A percentile compares a stretch with the other conserved stretches of the same genome.
phyloP scores from a whole-genome alignment of 2,797 vertebrate genomes.

The Gastrophryne carolinensis region DNA sequence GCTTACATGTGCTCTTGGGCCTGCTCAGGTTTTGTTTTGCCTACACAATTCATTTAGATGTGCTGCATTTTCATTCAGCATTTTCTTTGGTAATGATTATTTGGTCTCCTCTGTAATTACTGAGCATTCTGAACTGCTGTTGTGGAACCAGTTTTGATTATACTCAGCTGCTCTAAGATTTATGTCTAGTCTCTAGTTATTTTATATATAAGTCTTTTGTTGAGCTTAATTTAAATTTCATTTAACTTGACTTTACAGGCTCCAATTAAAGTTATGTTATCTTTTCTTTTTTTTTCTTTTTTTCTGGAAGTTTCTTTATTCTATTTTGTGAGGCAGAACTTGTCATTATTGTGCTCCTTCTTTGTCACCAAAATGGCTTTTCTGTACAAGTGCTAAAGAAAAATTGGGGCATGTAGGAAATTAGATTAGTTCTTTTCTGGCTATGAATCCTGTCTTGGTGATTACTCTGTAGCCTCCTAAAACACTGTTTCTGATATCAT shows the following conservation, averaged over 20 bases:
- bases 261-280: neutral
- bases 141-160: no score
- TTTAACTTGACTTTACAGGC: neutral
- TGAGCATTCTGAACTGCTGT: no score
- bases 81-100: no score
- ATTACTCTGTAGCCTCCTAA: conserved; percentile 49
- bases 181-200: neutral
- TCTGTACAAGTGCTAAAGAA: conserved; percentile 34
- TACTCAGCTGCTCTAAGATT: neutral
- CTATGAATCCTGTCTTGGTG: conserved; percentile 48
- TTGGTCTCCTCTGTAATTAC: no score
- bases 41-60: no score
- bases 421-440: conserved; percentile 46
- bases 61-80: no score
- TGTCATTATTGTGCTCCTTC: neutral
- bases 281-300: neutral
- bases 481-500: conserved; percentile 51
- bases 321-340: neutral
- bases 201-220: neutral
- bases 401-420: conserved; percentile 42
- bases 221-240: neutral
- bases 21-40: no score
- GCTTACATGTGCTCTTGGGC: no score
- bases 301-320: neutral
- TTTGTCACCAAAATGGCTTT: conserved; percentile 23